Base-by-base conservation (phyloP, 2,888 invertebrate genomes). In the Ectemnius lituratus region DNA sequence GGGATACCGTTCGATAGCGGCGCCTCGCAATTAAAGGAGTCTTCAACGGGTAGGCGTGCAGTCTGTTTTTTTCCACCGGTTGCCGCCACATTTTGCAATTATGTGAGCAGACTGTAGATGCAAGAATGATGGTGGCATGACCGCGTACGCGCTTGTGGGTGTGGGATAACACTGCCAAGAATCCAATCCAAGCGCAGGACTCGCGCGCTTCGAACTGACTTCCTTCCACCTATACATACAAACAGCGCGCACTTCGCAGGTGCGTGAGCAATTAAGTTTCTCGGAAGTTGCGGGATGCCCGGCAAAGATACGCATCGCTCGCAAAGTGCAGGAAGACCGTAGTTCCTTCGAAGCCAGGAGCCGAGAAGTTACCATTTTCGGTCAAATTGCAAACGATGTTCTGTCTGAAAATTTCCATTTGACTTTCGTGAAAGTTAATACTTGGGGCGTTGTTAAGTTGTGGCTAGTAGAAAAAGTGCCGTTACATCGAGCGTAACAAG, bases 191-290 rank as follows among this genome's bases (percentile, higher is more conserved):
- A 67, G 37, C 63, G 69, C 70, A 37, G 37, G 70, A 73, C 74
- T 64, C 61, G 6, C 63, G 27, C 16, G n/a, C n/a, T 72, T 79
- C 79, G 83, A 80, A 80, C 79, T 73, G 78, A 80, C 68, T 77
- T 79, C 78, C 77, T 79, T 75, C 74, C 76, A 72, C 79, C 70
- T 78, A 69, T 75, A 73, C 77, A 47, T 8, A 65, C 46, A 57
- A 57, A 62, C 37, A 27, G 46, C 76, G 67, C 79, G 74, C 62
- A 76, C 73, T 76, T 80, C 66, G 80, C 83, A 77, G 37, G 84
- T 87, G 88, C 87, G 88, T 87, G 88, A 87, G 86, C 86, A 87
- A 87, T 86, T 82, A 86, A 82, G 86, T 85, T 84, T 80, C 79
- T 81, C 83, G 86, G 84, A 86, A 86, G 85, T 85, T 85, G 83